Evolutionary conservation across 2,888 invertebrate species (phyloP).

Genomic region (Glaucopsyche alexis): DNA sequence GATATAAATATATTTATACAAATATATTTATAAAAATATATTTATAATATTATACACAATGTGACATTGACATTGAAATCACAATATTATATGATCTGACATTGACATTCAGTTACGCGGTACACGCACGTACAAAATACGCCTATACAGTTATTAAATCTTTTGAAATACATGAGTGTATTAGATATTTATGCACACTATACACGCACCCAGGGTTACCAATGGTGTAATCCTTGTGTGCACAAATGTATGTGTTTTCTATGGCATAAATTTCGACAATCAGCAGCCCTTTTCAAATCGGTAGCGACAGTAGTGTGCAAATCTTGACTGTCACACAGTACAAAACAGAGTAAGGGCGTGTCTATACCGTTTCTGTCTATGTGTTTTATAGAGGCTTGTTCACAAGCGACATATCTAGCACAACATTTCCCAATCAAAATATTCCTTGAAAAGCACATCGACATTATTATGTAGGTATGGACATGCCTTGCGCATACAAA

Average conservation of each 20-base stretch:
- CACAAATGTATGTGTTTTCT: neutral
- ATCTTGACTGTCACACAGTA: neutral
- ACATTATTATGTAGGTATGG: too few species aligned
- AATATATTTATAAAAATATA: too few species aligned
- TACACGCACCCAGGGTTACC: neutral
- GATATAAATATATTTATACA: too few species aligned
- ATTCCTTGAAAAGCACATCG: too few species aligned
- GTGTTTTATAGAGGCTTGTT: neutral
- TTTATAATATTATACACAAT: neutral
- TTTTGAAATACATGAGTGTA: neutral
- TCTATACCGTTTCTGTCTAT: neutral
- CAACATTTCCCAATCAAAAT: too few species aligned
- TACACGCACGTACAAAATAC: neutral
- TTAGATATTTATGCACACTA: slow-evolving; percentile 8
- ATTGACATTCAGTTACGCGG: neutral
- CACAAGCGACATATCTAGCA: neutral
- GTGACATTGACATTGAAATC: slow-evolving; percentile 1
- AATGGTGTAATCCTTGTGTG: neutral
- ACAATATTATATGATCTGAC: neutral
- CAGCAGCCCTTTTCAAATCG: neutral
- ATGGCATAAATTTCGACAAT: neutral
- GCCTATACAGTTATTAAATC: neutral
- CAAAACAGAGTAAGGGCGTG: slow-evolving; percentile 2
- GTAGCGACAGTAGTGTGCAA: neutral
- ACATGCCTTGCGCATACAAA: too few species aligned